Evolutionary conservation across 2,888 invertebrate species (phyloP).

Genomic region (Drosophila melanocephala): DNA sequence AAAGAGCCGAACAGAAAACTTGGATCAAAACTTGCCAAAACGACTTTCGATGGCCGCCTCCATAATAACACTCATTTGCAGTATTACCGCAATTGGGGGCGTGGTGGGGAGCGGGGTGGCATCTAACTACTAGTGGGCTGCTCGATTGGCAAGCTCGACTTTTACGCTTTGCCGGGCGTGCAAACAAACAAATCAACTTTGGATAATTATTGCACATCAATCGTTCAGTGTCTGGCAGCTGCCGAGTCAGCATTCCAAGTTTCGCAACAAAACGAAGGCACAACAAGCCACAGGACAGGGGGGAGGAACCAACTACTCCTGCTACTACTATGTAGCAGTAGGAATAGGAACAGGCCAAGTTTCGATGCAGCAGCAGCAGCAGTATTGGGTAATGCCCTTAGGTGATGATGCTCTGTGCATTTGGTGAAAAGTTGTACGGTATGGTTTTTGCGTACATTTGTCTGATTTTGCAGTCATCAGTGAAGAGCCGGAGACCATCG

Average conservation of each 20-base stretch:
- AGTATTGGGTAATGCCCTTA: conserved; percentile 44
- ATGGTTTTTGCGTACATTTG: conserved; percentile 77
- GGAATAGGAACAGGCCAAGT: conserved; percentile 40
- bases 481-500: conserved; percentile 19
- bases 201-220: conserved; percentile 84
- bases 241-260: conserved; percentile 58
- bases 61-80: conserved; percentile 75
- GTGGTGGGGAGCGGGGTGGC: not conserved
- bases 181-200: conserved; percentile 84
- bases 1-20: conserved; percentile 50
- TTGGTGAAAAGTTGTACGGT: conserved; percentile 70
- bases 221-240: conserved; percentile 67
- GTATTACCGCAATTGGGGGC: conserved; percentile 51
- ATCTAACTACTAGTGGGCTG: conserved; percentile 24
- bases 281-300: conserved; percentile 1
- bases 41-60: conserved; percentile 56
- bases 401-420: conserved; percentile 66
- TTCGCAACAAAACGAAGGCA: conserved; percentile 62
- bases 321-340: not conserved
- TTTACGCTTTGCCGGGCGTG: conserved; percentile 74
- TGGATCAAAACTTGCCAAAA: conserved; percentile 64
- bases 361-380: conserved; percentile 47
- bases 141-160: conserved; percentile 77
- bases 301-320: not conserved
- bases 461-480: conserved; percentile 77